These are phyloP conservation scores for Phymanthus crucifer DNA, from an alignment of 92 coral and sea anemone species.

Conservation along the genomic window DNA sequence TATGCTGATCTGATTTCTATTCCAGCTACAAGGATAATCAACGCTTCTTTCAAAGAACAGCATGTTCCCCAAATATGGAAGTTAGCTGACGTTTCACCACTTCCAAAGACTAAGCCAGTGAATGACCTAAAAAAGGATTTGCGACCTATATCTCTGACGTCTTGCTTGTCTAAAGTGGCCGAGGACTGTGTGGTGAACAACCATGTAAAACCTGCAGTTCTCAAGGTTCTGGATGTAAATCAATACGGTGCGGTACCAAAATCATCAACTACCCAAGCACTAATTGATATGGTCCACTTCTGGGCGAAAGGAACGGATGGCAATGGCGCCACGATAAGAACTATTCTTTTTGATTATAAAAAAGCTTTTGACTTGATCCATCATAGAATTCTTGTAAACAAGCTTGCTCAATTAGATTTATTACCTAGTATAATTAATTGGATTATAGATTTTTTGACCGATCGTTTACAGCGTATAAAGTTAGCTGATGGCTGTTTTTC, in stretches of 20 bases:
- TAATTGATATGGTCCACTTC: slow-evolving; percentile 18
- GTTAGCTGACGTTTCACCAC: slow-evolving; percentile 31
- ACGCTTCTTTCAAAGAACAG: slow-evolving; percentile 25
- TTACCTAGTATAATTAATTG: slow-evolving; percentile 30
- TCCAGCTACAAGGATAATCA: too few species aligned
- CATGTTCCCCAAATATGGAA: slow-evolving; percentile 34
- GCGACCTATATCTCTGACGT: background rate
- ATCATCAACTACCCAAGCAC: slow-evolving; percentile 15
- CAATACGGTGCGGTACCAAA: background rate
- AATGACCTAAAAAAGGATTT: slow-evolving; percentile 20
- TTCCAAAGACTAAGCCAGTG: slow-evolving; percentile 29
- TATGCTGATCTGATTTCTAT: background rate
- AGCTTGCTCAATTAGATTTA: slow-evolving; percentile 2
- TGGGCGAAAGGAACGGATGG: slow-evolving; percentile 24
- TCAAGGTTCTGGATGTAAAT: background rate
- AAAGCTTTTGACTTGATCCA: slow-evolving; percentile 17
- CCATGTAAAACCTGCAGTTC: background rate
- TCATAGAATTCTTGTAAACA: slow-evolving; percentile 6
- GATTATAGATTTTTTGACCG: slow-evolving; percentile 3
- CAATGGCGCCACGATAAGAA: background rate
- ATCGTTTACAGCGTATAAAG: slow-evolving; percentile 32
- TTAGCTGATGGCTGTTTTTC: slow-evolving; percentile 31
- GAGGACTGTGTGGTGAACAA: background rate
- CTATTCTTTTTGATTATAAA: background rate
- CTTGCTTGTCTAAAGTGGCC: background rate